A percentile compares a stretch with the other conserved stretches of the same genome.
phyloP scores from a whole-genome alignment of 1,140 invertebrate genomes.

The Myzus persicae region DNA sequence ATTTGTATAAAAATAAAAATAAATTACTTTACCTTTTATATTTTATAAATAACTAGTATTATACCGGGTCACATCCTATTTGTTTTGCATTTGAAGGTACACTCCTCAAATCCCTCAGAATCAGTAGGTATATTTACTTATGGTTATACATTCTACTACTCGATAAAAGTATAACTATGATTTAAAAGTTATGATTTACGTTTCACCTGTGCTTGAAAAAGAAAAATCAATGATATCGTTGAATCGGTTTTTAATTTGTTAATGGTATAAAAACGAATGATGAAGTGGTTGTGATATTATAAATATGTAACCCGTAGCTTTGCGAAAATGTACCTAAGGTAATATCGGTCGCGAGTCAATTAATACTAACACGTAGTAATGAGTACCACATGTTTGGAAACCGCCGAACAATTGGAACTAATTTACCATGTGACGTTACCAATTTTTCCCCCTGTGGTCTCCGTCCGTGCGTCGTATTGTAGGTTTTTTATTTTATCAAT shows the following conservation, averaged over 20 bases:
- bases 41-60: no score
- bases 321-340: neutral
- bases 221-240: neutral
- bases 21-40: no score
- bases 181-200: neutral
- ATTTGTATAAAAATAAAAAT: neutral
- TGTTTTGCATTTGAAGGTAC: neutral
- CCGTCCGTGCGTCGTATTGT: neutral
- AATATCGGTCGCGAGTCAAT: neutral
- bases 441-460: neutral
- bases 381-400: constrained; percentile 18
- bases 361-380: neutral
- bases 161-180: neutral
- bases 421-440: neutral
- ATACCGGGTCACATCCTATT: neutral
- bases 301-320: neutral
- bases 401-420: neutral
- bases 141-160: neutral
- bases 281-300: neutral
- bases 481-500: neutral
- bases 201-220: neutral
- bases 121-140: neutral
- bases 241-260: neutral
- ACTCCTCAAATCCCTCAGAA: neutral
- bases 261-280: neutral